Evolutionary conservation across 2,113 vertebrate species (phyloP), one percentile per base, ranked within the genome.

Genomic region (Phoxinus phoxinus): DNA sequence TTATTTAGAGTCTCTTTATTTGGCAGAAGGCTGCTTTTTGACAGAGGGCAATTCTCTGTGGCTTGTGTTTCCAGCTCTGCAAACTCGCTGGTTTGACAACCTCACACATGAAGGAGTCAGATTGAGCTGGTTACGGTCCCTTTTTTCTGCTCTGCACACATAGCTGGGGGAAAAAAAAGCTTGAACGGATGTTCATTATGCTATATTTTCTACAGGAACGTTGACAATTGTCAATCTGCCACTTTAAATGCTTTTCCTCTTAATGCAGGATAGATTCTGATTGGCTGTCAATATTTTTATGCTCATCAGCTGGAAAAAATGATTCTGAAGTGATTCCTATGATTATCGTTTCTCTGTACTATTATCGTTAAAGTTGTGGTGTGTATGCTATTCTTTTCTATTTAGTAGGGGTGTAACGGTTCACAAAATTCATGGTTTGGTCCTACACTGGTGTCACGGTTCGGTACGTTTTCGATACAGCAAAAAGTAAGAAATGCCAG

Each of bases 1-100:
- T 81, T 51, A 69, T 81, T 81, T 25, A 32, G 23, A 48, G 79
- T 48, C 25, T 81, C 19, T 67, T 32, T 81, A 69, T 81, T 69
- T 51, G 12, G 19, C 17, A 51, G 61, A 81, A 32, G 79, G 61
- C 25, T 67, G 44, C 17, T 81, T 81, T 69, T 48, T 69, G 79
- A 81, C 79, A 81, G 79, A 81, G 41, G 79, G 61, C 79, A 69
- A 46, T 12, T 21, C 61, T 81, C 44, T 1, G 79, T 69, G 63
- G 59, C 58, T 80, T 15, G 30, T 81, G 79, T 67, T 51, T 81
- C 61, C 61, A 81, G 41, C 59, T 51, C 61, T 81, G 79, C 44
- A 69, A 51, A 81, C 79, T 48, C 61, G 1, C 19, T 23, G 25
- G 59, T 69, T 81, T 69, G 79, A 69, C 79, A 69, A 81, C 10